Percentiles rank a stretch among this genome's conserved stretches.
Conservation (phyloP, 2,113 vertebrate species). For the Numida meleagris region DNA sequence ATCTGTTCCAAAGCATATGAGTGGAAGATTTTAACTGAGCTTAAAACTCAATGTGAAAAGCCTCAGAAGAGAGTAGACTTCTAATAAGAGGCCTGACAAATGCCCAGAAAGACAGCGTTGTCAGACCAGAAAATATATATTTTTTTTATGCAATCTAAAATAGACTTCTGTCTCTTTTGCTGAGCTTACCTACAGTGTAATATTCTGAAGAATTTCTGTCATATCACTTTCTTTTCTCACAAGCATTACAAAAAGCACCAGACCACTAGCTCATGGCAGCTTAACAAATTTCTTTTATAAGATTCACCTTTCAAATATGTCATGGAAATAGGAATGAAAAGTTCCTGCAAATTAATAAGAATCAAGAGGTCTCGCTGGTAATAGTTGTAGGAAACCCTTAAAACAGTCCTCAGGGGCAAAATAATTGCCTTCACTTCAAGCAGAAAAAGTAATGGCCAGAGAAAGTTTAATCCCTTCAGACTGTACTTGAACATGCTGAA, state of each 20-base stretch:
- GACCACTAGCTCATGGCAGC: neutral
- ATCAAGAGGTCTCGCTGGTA: neutral
- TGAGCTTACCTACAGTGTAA: neutral
- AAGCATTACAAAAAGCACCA: neutral
- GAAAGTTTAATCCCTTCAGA: neutral
- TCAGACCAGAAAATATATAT: neutral
- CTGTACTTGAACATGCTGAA: neutral
- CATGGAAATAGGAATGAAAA: neutral
- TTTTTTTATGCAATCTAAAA: neutral
- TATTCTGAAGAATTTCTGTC: neutral
- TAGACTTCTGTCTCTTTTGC: neutral
- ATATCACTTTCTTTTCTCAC: neutral
- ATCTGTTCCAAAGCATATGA: neutral
- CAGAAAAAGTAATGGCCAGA: neutral
- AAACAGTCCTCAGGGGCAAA: neutral
- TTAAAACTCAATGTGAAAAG: neutral
- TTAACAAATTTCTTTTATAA: neutral
- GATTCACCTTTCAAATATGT: slow-evolving; percentile 21
- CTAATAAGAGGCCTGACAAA: neutral
- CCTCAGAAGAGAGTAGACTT: neutral
- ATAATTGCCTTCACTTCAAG: slow-evolving; percentile 30
- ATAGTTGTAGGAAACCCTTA: neutral
- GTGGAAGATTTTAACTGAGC: neutral
- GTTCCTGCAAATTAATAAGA: slow-evolving; percentile 30
- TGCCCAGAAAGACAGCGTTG: neutral